These are phyloP conservation scores for Slavum lentiscoides DNA, from an alignment of 2,888 invertebrate species.

Conservation along the genomic window DNA sequence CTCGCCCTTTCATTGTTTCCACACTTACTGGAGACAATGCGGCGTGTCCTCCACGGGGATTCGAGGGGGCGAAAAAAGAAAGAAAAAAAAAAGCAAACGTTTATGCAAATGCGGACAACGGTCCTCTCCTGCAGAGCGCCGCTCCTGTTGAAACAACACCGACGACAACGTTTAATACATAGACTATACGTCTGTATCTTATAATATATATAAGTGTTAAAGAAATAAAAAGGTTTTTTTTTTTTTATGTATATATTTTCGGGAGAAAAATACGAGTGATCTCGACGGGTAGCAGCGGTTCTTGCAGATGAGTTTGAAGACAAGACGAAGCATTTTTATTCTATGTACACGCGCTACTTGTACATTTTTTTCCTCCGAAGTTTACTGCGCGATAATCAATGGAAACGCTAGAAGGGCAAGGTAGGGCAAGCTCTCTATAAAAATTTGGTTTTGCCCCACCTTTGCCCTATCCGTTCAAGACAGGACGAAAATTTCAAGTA, in stretches of 20 bases:
- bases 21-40: conserved; percentile 50
- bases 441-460: too few relatives aligned
- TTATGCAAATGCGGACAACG: conserved; percentile 43
- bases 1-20: conserved; percentile 49
- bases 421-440: too few relatives aligned
- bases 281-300: too few relatives aligned
- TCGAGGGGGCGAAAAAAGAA: conserved; percentile 9
- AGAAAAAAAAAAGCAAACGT: conserved; percentile 31
- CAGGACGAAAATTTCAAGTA: too few relatives aligned
- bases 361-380: too few relatives aligned
- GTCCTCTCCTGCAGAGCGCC: conserved; percentile 21
- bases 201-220: background rate
- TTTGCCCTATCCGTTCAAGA: too few relatives aligned
- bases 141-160: conserved; percentile 34
- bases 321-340: too few relatives aligned
- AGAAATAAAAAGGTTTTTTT: too few relatives aligned
- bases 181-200: background rate
- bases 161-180: conserved; percentile 5
- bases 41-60: conserved; percentile 6
- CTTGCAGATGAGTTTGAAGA: too few relatives aligned
- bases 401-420: too few relatives aligned
- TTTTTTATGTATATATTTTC: background rate
- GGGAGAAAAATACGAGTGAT: background rate
- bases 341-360: too few relatives aligned
- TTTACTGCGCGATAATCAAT: too few relatives aligned